A percentile compares a stretch with the other conserved stretches of the same genome.
Evolutionary conservation across 2,797 vertebrate genomes (phyloP).

Genomic region (Gambelia wislizenii): DNA sequence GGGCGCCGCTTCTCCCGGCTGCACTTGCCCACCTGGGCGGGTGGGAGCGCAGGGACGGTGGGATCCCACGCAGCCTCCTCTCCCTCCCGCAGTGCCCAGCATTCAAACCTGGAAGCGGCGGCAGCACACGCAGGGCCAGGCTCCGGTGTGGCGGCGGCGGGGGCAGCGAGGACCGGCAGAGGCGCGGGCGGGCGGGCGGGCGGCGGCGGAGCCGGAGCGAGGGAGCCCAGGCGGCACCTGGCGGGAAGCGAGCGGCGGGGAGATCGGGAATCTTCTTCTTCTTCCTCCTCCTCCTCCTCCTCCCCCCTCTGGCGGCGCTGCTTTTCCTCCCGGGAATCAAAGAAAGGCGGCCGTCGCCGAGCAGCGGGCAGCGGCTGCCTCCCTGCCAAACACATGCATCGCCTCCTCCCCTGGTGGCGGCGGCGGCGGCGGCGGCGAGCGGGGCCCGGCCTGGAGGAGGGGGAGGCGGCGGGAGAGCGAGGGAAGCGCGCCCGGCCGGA

Average conservation of each 20-base stretch:
- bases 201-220: background rate
- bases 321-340: constrained; percentile 39
- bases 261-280: constrained; percentile 45
- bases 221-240: constrained; percentile 3
- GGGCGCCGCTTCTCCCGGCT: background rate
- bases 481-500: constrained; percentile 55
- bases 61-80: background rate
- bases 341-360: constrained; percentile 44
- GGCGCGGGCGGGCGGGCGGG: background rate
- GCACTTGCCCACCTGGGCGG: constrained; percentile 26
- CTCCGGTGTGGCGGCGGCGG: constrained; percentile 6
- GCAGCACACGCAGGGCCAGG: background rate
- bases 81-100: constrained; percentile 10
- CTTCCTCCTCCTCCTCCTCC: background rate
- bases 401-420: constrained; percentile 59
- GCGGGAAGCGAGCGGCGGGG: constrained; percentile 43
- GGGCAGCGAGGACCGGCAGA: background rate
- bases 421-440: background rate
- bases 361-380: constrained; percentile 65
- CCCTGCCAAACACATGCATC: constrained; percentile 69
- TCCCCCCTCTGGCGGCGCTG: constrained; percentile 42
- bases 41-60: background rate
- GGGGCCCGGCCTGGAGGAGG: too few relatives aligned
- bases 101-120: constrained; percentile 65
- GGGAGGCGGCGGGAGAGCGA: background rate